phyloP scores from a whole-genome alignment of 2,888 invertebrate species.

The Drosophila phalerata region DNA sequence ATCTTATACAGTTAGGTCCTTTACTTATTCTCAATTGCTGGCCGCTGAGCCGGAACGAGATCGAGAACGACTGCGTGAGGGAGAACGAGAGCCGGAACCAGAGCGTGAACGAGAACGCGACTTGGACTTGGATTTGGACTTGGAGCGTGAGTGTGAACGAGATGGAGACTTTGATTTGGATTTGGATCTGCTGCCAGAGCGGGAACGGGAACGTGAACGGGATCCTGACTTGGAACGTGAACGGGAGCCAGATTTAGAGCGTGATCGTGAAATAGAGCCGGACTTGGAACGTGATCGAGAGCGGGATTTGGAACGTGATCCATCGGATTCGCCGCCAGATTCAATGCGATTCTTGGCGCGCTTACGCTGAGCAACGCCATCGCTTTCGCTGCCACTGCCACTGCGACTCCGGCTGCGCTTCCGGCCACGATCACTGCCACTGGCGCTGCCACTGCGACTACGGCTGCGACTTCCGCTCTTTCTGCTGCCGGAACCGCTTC shows the following conservation, averaged over 20 bases:
- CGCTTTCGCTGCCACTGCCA: constrained; percentile 73
- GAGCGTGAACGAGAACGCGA: constrained; percentile 69
- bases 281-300: constrained; percentile 67
- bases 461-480: constrained; percentile 50
- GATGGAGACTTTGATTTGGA: constrained; percentile 39
- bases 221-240: constrained; percentile 64
- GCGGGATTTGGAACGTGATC: constrained; percentile 55
- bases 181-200: constrained; percentile 35
- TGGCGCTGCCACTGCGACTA: constrained; percentile 73
- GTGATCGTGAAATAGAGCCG: constrained; percentile 64
- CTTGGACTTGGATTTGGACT: constrained; percentile 65
- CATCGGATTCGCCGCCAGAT: constrained; percentile 75
- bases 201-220: constrained; percentile 51
- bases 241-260: constrained; percentile 62
- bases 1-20: background rate
- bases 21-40: constrained; percentile 55
- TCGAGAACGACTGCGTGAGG: constrained; percentile 62
- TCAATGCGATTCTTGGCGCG: constrained; percentile 72
- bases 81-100: constrained; percentile 55
- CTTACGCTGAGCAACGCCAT: constrained; percentile 58
- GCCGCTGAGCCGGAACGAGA: constrained; percentile 67
- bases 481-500: constrained; percentile 40
- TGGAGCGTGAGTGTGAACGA: constrained; percentile 66
- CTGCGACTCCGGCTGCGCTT: constrained; percentile 73
- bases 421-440: constrained; percentile 71